Evolutionary conservation across 2,888 invertebrate genomes (phyloP).

Genomic region (Luperina nickerlii): DNA sequence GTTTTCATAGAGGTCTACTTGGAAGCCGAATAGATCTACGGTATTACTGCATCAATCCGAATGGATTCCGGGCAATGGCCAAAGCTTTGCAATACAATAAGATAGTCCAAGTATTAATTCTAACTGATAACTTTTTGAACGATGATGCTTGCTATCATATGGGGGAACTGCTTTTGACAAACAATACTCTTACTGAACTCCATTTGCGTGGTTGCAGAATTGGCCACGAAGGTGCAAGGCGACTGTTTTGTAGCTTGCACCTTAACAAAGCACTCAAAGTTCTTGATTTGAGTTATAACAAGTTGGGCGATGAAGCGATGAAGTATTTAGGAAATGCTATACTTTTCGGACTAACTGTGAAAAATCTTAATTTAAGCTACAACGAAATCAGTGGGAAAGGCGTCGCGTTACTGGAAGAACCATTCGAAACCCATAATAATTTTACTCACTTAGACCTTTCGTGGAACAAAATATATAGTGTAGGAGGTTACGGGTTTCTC

Average conservation of each 20-base stretch:
- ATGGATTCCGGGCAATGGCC: conserved; percentile 79
- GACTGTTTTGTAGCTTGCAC: conserved; percentile 69
- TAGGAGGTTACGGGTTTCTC: conserved; percentile 71
- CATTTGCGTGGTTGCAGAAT: conserved; percentile 82
- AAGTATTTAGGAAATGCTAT: conserved; percentile 72
- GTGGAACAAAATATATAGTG: conserved; percentile 77
- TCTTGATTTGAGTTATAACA: conserved; percentile 78
- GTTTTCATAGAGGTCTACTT: conserved; percentile 75
- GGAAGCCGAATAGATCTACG: conserved; percentile 76
- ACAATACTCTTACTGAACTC: conserved; percentile 74
- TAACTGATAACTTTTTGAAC: conserved; percentile 81
- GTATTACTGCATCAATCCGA: conserved; percentile 81
- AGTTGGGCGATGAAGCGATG: conserved; percentile 75
- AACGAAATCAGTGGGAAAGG: conserved; percentile 77
- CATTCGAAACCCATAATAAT: conserved; percentile 76
- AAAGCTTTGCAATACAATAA: conserved; percentile 77
- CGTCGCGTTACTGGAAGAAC: conserved; percentile 69
- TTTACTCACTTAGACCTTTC: conserved; percentile 79
- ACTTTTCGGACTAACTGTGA: conserved; percentile 71
- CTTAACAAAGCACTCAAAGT: conserved; percentile 70
- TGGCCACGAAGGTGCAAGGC: conserved; percentile 73
- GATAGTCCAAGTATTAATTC: conserved; percentile 73
- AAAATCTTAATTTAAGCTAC: conserved; percentile 75
- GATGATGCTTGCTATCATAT: conserved; percentile 82
- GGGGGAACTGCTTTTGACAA: conserved; percentile 77